A percentile compares a stretch with the other conserved stretches of the same genome.
These are phyloP conservation scores for Mactra quadrangularis DNA, from an alignment of 1,140 invertebrate species.

Conservation along the genomic window DNA sequence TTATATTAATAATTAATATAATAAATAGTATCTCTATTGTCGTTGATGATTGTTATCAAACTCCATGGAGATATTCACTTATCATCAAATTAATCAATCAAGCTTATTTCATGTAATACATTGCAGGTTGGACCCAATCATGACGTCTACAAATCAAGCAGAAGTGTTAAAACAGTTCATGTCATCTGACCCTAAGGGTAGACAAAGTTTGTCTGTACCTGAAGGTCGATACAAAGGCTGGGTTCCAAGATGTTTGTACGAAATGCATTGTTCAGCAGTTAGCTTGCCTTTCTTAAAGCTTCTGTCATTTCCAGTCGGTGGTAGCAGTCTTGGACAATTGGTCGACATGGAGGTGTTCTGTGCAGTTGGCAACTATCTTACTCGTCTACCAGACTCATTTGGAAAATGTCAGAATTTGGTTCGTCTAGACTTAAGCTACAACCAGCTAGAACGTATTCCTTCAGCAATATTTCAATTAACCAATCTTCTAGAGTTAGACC, in stretches of 20 bases:
- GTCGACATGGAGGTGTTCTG: constrained; percentile 71
- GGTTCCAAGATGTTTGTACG: constrained; percentile 76
- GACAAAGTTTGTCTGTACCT: constrained; percentile 70
- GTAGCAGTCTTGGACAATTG: constrained; percentile 74
- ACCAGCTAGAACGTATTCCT: constrained; percentile 75
- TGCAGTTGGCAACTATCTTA: constrained; percentile 77
- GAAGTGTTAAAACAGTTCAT: constrained; percentile 71
- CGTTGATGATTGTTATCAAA: too few species aligned
- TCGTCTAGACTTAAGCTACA: constrained; percentile 75
- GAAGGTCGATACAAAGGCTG: constrained; percentile 80
- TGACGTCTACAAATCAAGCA: constrained; percentile 39
- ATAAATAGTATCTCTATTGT: too few species aligned
- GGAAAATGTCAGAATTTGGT: constrained; percentile 72
- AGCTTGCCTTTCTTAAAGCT: constrained; percentile 76
- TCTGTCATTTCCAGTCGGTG: constrained; percentile 79
- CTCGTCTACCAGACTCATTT: constrained; percentile 74
- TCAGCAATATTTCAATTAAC: constrained; percentile 70
- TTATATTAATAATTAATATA: too few species aligned
- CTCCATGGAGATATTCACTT: too few species aligned
- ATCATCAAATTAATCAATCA: too few species aligned
- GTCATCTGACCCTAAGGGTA: constrained; percentile 60
- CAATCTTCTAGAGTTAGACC: constrained; percentile 69
- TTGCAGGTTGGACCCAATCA: too few species aligned
- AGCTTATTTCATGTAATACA: too few species aligned
- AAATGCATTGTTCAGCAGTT: constrained; percentile 70